phyloP scores from a whole-genome alignment of 2,113 vertebrate species.

The Psittacara wagleri region DNA sequence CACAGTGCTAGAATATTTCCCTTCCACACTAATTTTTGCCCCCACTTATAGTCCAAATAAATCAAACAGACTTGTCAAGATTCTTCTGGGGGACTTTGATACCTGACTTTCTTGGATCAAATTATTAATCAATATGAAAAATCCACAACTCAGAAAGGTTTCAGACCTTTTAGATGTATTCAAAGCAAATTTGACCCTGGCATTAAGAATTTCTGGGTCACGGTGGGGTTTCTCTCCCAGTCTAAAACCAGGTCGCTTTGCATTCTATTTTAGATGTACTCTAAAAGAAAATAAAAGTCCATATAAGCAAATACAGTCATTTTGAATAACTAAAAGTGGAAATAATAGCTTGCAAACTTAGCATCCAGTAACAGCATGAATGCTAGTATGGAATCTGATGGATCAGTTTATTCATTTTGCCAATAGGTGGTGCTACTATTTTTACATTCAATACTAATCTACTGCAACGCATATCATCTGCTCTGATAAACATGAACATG shows the following conservation, averaged over 20 bases:
- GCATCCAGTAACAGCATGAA: neutral
- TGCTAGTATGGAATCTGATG: neutral
- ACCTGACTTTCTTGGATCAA: neutral
- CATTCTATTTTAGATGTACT: neutral
- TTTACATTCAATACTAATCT: conserved; percentile 1
- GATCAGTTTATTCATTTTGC: conserved; percentile 24
- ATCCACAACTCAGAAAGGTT: neutral
- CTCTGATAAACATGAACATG: neutral
- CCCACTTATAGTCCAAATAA: neutral
- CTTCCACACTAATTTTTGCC: neutral
- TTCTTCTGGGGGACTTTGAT: neutral
- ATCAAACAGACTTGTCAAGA: neutral
- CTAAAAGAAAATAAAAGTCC: neutral
- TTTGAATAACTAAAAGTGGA: neutral
- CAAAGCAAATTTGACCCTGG: neutral
- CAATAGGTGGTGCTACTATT: conserved; percentile 63
- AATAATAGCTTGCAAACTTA: neutral
- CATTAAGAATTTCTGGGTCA: neutral
- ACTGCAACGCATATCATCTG: neutral
- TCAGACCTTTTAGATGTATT: neutral
- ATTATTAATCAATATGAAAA: neutral
- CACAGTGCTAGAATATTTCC: neutral
- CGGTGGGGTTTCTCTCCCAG: neutral
- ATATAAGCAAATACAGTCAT: neutral
- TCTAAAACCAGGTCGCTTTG: neutral